Percentiles rank a stretch among this genome's conserved stretches.
phyloP scores from a whole-genome alignment of 2,797 vertebrate species.

The Cyprinella venusta region DNA sequence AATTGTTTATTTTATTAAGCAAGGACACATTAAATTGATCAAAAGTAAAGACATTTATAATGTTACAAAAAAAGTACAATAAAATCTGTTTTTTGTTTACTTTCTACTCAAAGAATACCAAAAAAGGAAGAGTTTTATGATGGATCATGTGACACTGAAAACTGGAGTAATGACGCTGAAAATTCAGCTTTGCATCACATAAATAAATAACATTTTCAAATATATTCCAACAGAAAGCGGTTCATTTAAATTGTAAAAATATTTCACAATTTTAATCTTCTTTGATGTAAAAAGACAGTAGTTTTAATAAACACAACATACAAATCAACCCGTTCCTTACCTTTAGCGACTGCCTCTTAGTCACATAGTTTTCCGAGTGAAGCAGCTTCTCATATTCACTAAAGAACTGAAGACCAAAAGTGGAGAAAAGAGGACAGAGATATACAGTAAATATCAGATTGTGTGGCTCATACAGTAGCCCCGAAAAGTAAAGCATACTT shows the following conservation, averaged over 20 bases:
- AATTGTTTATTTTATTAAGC: not conserved
- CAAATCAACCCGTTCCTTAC: constrained; percentile 70
- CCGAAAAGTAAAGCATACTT: not conserved
- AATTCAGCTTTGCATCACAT: not conserved
- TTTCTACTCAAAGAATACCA: no score
- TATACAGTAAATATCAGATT: not conserved
- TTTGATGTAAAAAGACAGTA: not conserved
- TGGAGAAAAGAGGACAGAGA: constrained; percentile 2
- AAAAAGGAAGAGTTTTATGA: not conserved
- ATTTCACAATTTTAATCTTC: not conserved
- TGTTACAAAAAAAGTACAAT: not conserved
- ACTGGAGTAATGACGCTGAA: not conserved
- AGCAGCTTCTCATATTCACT: constrained; percentile 98
- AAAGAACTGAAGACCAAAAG: constrained; percentile 83
- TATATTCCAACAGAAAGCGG: not conserved
- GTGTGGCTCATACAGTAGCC: not conserved
- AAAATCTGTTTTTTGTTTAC: no score
- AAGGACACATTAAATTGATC: not conserved
- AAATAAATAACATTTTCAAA: not conserved
- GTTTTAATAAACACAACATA: not conserved
- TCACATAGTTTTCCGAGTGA: constrained; percentile 98
- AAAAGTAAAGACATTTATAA: not conserved
- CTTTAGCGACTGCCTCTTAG: constrained; percentile 96
- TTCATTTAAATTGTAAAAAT: not conserved
- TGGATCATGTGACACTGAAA: not conserved